Evolutionary conservation across 92 coral and sea anemone species (phyloP), one percentile per base, ranked within the genome.

Genomic region (Meandrina meandrites): DNA sequence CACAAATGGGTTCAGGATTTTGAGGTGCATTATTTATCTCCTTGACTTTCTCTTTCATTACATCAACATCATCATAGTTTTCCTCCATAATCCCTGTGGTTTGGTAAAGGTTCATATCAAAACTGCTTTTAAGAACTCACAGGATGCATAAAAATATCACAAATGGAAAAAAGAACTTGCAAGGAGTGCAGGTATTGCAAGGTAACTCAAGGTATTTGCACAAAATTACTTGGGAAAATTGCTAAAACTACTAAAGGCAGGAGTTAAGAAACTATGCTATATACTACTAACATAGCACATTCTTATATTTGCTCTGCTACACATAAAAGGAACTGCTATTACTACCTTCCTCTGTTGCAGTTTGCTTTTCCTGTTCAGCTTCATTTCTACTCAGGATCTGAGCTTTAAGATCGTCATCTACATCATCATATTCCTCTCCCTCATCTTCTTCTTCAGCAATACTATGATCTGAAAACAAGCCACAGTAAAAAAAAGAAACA

Each of bases 21-120:
- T 75, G 37, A 32, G 27, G 35, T 48, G 37, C 40, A 37, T 28
- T 45, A 90, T 79, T 79, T 21, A 89, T 84, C 58, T 83, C 80
- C 28, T 91, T 88, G 16, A 79, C 93, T 67, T 88, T 71, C 68
- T 79, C 92, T 17, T 90, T 92, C 40, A 93, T 73, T 35, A 82
- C 94, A 62, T 92, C 92, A n/a, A 94, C 93, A 89, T 94, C 98
- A 87, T 94, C 98, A 88, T 94, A 94, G 75, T 86, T 90, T 73
- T 94, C 98, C 18, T 93, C 95, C 15, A 83, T 58, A 36, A 92
- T 92, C 57, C 89, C 89, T 79, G 37, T 16, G 28, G 42, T 27
- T 31, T 69, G 27, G 35, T 27, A 27, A 66, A 66, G 27, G 78
- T 73, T 4, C 17, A 68, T n/a, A 12, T 27, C 35, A 68, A 5